A percentile compares a stretch with the other conserved stretches of the same genome.
Evolutionary conservation across 2,888 invertebrate genomes (phyloP).

Genomic region (Subacronicta megacephala): DNA sequence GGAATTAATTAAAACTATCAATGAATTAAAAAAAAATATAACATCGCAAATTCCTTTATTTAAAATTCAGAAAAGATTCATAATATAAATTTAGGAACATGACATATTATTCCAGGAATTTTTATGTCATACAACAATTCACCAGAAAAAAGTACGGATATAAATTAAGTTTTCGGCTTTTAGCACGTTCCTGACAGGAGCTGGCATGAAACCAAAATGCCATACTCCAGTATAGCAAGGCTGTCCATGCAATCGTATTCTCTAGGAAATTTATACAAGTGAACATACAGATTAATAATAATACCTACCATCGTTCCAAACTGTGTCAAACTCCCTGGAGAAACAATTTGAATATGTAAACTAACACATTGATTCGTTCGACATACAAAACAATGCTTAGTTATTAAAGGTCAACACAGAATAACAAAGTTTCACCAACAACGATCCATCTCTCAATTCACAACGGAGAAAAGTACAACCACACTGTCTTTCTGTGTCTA

Average conservation of each 20-base stretch:
- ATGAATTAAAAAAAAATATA: too few relatives aligned
- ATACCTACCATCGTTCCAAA: slow-evolving; percentile 29
- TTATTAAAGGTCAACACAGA: slow-evolving; percentile 53
- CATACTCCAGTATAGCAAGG: slow-evolving; percentile 13
- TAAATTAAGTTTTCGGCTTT: slow-evolving; percentile 29
- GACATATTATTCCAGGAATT: not conserved
- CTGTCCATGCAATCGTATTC: slow-evolving; percentile 27
- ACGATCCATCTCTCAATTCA: slow-evolving; percentile 50
- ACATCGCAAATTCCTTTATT: too few relatives aligned
- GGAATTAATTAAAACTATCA: too few relatives aligned
- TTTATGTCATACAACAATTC: slow-evolving; percentile 5
- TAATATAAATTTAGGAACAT: not conserved
- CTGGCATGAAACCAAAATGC: slow-evolving; percentile 43
- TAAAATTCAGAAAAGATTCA: too few relatives aligned
- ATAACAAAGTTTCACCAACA: slow-evolving; percentile 52
- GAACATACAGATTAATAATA: slow-evolving; percentile 37
- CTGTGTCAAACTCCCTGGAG: slow-evolving; percentile 28
- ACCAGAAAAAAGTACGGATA: slow-evolving; percentile 17
- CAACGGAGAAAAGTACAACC: slow-evolving; percentile 54
- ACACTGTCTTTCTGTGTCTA: slow-evolving; percentile 68
- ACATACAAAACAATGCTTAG: slow-evolving; percentile 50
- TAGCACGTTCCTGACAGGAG: slow-evolving; percentile 32
- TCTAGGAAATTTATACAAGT: slow-evolving; percentile 35
- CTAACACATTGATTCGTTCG: slow-evolving; percentile 43
- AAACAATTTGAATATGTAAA: slow-evolving; percentile 46